A percentile compares a stretch with the other conserved stretches of the same genome.
These are phyloP conservation scores for Parasteatoda tepidariorum DNA, from an alignment of 1,140 invertebrate genomes.

Conservation along the genomic window DNA sequence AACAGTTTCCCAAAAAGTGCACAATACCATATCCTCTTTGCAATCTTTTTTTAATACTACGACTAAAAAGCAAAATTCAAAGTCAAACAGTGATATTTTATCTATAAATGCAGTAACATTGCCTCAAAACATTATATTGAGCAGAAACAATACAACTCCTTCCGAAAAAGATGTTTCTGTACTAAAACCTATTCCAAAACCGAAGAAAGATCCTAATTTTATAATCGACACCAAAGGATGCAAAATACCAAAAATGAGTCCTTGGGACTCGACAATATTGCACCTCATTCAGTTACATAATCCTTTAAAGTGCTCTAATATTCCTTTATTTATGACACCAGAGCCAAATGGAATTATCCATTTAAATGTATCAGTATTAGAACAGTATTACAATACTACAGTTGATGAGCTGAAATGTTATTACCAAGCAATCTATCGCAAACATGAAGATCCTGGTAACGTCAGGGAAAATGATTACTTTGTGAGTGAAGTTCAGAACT, in stretches of 20 bases:
- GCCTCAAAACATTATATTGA: too few species aligned
- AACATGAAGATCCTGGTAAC: background rate
- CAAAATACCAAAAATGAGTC: constrained; percentile 80
- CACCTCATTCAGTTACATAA: constrained; percentile 73
- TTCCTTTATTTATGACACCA: constrained; percentile 66
- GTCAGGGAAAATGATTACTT: constrained; percentile 25
- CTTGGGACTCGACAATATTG: constrained; percentile 77
- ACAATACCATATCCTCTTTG: too few species aligned
- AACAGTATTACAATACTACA: background rate
- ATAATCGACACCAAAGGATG: constrained; percentile 81
- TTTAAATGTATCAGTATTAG: constrained; percentile 21
- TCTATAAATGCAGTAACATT: too few species aligned
- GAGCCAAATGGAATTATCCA: constrained; percentile 8
- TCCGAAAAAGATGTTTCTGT: too few species aligned
- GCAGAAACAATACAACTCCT: too few species aligned
- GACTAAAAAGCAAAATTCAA: too few species aligned
- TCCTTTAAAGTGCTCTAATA: constrained; percentile 73
- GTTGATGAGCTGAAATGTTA: background rate
- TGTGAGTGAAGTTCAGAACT: background rate
- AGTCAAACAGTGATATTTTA: too few species aligned
- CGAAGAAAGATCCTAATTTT: constrained; percentile 29
- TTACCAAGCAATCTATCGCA: constrained; percentile 7
- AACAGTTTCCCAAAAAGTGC: too few species aligned
- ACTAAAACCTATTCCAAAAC: too few species aligned
- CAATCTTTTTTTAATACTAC: too few species aligned